These are phyloP conservation scores for Paramormyrops hopkinsi DNA, from an alignment of 2,797 vertebrate species.

Conservation along the genomic window DNA sequence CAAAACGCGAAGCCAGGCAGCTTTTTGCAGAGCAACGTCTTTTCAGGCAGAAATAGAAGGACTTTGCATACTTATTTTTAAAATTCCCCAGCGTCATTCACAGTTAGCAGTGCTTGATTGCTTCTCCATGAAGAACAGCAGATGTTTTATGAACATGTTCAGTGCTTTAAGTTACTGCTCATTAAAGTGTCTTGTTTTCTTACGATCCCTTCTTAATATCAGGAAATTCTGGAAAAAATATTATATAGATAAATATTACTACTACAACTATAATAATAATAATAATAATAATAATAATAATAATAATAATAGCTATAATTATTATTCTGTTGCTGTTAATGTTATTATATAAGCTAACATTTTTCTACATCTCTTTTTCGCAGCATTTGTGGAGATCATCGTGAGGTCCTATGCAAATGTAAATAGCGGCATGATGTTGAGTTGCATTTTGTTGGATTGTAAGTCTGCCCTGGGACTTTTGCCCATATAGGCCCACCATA, in stretches of 20 bases:
- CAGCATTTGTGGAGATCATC: not conserved
- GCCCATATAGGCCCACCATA: not conserved
- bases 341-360: not conserved
- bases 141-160: constrained; percentile 14
- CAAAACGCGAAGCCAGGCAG: not conserved
- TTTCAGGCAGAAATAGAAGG: constrained; percentile 23
- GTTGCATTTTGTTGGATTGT: not conserved
- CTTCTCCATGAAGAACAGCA: constrained; percentile 25
- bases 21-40: constrained; percentile 14
- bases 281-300: not conserved
- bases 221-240: not conserved
- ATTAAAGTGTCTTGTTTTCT: not conserved
- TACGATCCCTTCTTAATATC: not conserved
- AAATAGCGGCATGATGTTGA: not conserved
- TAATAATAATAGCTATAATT: not conserved
- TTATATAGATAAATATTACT: not conserved
- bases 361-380: not conserved
- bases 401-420: not conserved
- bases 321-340: not conserved
- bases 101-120: constrained; percentile 15
- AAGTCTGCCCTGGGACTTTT: not conserved
- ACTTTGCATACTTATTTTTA: constrained; percentile 18
- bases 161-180: not conserved
- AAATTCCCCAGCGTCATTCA: constrained; percentile 18
- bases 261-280: not conserved